Percentiles rank a stretch among this genome's conserved stretches.
phyloP scores from a whole-genome alignment of 2,113 vertebrate genomes.

The Malurus elegans region DNA sequence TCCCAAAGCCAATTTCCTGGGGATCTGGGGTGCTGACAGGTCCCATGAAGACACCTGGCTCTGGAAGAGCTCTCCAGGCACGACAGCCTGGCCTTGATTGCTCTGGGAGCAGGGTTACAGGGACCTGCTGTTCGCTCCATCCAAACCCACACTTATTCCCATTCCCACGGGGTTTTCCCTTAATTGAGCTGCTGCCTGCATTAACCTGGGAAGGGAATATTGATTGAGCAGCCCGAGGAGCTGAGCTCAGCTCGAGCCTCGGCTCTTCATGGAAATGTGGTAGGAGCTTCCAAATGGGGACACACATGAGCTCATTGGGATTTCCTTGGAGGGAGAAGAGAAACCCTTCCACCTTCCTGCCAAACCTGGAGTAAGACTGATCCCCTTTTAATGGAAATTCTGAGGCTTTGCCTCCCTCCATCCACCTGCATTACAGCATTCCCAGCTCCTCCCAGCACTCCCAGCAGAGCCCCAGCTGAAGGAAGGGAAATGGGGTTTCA shows the following conservation, averaged over 20 bases:
- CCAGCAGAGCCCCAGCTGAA: background rate
- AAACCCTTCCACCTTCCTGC: background rate
- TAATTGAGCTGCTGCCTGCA: constrained; percentile 28
- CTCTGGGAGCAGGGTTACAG: background rate
- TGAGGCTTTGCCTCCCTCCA: background rate
- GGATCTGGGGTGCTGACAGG: background rate
- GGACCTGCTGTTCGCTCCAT: background rate
- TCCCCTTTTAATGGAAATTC: background rate
- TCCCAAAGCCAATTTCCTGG: background rate
- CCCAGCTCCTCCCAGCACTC: background rate
- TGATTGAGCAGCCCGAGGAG: background rate
- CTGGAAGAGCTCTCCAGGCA: background rate
- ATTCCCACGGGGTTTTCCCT: background rate
- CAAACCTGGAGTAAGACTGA: background rate
- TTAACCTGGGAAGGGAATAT: background rate
- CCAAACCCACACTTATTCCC: background rate
- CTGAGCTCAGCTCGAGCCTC: background rate
- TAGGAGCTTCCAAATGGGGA: background rate
- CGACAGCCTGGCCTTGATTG: background rate
- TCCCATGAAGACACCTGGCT: background rate
- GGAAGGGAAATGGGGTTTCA: background rate
- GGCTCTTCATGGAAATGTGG: accelerated
- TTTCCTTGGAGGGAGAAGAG: background rate
- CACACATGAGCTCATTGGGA: background rate
- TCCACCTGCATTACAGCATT: background rate